phyloP scores from a whole-genome alignment of 2,888 invertebrate species.

The Laothoe populi region DNA sequence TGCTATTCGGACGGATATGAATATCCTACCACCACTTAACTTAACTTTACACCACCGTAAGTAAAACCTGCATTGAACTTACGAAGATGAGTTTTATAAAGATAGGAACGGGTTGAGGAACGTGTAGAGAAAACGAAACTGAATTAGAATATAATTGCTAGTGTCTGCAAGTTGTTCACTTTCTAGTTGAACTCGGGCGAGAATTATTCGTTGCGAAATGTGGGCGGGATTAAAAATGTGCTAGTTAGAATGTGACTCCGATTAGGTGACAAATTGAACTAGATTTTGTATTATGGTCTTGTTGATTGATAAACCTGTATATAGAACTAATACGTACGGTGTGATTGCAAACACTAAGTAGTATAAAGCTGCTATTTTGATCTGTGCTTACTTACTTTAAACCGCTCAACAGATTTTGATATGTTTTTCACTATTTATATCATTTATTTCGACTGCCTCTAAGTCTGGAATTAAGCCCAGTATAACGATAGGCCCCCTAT shows the following conservation, averaged over 20 bases:
- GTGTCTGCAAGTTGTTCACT: constrained; percentile 9
- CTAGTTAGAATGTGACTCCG: not conserved
- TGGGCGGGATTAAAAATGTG: not conserved
- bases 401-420: too few relatives aligned
- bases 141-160: constrained; percentile 22
- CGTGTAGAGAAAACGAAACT: constrained; percentile 14
- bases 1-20: too few relatives aligned
- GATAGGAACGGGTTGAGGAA: constrained; percentile 15
- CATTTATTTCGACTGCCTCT: too few relatives aligned
- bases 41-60: too few relatives aligned
- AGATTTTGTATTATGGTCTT: not conserved
- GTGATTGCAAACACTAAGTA: too few relatives aligned
- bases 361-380: too few relatives aligned
- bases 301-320: not conserved
- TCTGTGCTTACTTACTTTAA: too few relatives aligned
- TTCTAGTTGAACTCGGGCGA: constrained; percentile 9
- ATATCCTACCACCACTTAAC: too few relatives aligned
- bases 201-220: not conserved
- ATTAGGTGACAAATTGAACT: constrained; percentile 10
- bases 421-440: too few relatives aligned
- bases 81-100: constrained; percentile 4
- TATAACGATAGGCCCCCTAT: too few relatives aligned
- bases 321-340: too few relatives aligned
- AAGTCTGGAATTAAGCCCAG: too few relatives aligned
- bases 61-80: not conserved